Evolutionary conservation across 2,888 invertebrate genomes (phyloP).

Genomic region (Pollenia griseotomentosa): DNA sequence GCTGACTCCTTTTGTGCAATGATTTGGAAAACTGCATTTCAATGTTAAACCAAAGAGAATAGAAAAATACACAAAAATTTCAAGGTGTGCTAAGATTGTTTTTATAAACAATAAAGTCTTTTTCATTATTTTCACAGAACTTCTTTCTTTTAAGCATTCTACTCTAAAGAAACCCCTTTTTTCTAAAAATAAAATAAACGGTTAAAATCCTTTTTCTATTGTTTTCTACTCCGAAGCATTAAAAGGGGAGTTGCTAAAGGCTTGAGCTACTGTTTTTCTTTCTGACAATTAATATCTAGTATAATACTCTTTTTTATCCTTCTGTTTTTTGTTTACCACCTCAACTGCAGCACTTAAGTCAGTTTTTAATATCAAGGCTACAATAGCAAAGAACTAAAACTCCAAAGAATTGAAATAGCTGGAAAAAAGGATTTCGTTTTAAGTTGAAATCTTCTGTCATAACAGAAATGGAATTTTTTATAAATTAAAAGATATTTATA

Average conservation of each 20-base stretch:
- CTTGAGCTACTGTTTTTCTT: constrained; percentile 60
- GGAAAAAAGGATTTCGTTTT: constrained; percentile 15
- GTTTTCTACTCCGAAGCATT: not conserved
- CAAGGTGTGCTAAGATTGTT: constrained; percentile 71
- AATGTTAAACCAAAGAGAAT: constrained; percentile 36
- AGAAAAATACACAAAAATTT: constrained; percentile 46
- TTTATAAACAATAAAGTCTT: constrained; percentile 60
- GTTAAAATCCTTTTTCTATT: constrained; percentile 19
- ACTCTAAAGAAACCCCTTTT: constrained; percentile 27
- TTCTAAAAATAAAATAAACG: not conserved
- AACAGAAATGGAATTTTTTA: constrained; percentile 27
- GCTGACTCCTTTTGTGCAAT: constrained; percentile 62
- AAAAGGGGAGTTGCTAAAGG: constrained; percentile 55
- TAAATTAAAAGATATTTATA: constrained; percentile 16
- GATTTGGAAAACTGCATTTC: constrained; percentile 65
- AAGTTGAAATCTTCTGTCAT: constrained; percentile 59
- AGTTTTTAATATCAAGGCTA: constrained; percentile 40
- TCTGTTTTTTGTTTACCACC: constrained; percentile 20
- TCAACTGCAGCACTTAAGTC: constrained; percentile 63
- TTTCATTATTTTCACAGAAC: constrained; percentile 56
- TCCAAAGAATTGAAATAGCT: not conserved
- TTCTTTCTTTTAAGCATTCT: not conserved
- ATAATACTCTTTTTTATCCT: constrained; percentile 11
- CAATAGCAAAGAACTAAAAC: constrained; percentile 19
- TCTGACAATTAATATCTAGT: constrained; percentile 38